Evolutionary conservation across 37 sponge, comb jelly and placozoan species (phyloP), one percentile per base, ranked within the genome.

Genomic region (Mnemiopsis leidyi): DNA sequence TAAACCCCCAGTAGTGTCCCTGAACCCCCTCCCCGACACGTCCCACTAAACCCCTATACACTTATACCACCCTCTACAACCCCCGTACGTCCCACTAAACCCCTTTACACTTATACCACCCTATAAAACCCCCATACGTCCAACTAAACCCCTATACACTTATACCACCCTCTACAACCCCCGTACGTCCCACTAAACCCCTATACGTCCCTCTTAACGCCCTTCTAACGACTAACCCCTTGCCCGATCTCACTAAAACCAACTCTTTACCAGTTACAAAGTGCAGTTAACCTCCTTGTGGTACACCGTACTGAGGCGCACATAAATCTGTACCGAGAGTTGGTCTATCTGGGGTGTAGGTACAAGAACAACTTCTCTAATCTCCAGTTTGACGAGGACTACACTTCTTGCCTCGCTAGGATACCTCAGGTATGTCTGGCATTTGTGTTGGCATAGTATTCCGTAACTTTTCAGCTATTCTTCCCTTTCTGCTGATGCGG

Each of bases 311-410:
- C 40, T 3, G 61, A 38, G 23, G 90, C 39, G n/a, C 90, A 85
- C 24, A 39, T 85, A 1, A 85, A 85, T 37, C 24, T 85, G 61
- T 85, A 85, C 90, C 24, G 90, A 5, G 90, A 85, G 30, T 37
- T 85, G 29, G 61, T 85, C 16, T 40, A 40, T 29, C 61, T 85
- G 26, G 90, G 90, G 16, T 85, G 90, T 28, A 23, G 90, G 28
- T 85, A 85, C 48, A 85, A 85, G 48, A 85, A 85, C 61, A 40
- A 18, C 29, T 85, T 85, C 90, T 85, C 90, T n/a, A 35, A 35
- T 18, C 61, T 33, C 21, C 61, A 85, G 26, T 85, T 85, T 33
- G 40, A 38, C 61, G 90, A 85, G 30, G 61, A 85, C 7, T 85
- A 40, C 61, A n/a, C 90, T 16, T 13, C 61, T 0, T 38, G 61